Evolutionary conservation across 2,888 invertebrate genomes (phyloP), one percentile per base, ranked within the genome.

Genomic region (Smittia sp.): DNA sequence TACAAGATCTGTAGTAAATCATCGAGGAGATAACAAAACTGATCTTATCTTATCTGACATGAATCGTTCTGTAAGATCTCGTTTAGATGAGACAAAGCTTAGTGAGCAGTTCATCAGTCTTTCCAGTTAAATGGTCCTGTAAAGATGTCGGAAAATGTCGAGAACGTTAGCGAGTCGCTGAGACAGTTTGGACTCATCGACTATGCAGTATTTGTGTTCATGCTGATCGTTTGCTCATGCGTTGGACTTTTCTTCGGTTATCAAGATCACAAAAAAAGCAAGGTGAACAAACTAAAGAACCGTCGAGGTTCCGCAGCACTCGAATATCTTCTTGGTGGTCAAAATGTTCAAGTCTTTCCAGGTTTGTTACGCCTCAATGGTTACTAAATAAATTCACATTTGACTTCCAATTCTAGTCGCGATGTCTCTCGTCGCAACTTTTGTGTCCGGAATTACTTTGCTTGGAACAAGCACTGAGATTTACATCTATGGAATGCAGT

Each of bases 321-420:
- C 79, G 90, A 90, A 79, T 93, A 94, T 79, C 85, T 94, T 68
- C 88, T 94, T 74, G 94, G 93, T 22, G 91, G 91, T 18, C 85
- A 93, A 77, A 89, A 89, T 78, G 92, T 94, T 92, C 87, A 89
- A 78, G 88, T 90, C 18, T 84, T 94, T 79, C 94, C 94, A 1
- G 58, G 58, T 58, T 4, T n/a, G n/a, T n/a, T n/a, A n/a, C n/a
- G n/a, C n/a, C n/a, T n/a, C n/a, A n/a, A n/a, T n/a, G n/a, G n/a
- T n/a, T n/a, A 6, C 32, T 32, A 32, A 32, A 32, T 32, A 6
- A 32, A 32, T 32, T 32, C 32, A 32, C 3, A 32, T 20, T 20
- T 39, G 39, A 7, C 15, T 52, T 52, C 6, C 52, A n/a, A n/a
- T 91, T 78, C 90, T 91, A 3, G 86, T 91, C 32, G 85, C 89